A percentile compares a stretch with the other conserved stretches of the same genome.
Evolutionary conservation across 2,113 vertebrate genomes (phyloP).

Genomic region (Oncorhynchus keta): DNA sequence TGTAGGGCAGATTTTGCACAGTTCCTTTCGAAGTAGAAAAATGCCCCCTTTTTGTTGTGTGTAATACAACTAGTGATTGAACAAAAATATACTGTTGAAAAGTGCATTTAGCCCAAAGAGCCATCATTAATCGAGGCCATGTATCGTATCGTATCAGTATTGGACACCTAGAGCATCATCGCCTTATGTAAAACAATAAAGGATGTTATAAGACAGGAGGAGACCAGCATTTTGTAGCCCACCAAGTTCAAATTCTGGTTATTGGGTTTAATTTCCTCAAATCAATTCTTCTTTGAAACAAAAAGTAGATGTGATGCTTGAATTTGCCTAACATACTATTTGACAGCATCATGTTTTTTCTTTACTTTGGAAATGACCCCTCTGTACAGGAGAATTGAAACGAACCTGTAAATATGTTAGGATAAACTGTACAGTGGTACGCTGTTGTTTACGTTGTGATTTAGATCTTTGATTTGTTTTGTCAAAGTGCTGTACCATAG

Average conservation of each 20-base stretch:
- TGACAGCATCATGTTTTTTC: slow-evolving; percentile 68
- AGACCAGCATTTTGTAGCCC: slow-evolving; percentile 35
- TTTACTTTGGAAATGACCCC: slow-evolving; percentile 77
- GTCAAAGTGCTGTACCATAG: slow-evolving; percentile 80
- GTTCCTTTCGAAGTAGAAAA: slow-evolving; percentile 76
- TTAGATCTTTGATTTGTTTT: slow-evolving; percentile 77
- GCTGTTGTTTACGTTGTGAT: slow-evolving; percentile 94
- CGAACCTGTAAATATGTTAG: slow-evolving; percentile 88
- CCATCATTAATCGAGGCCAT: slow-evolving; percentile 50
- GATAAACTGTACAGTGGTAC: slow-evolving; percentile 87
- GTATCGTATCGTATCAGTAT: slow-evolving; percentile 41
- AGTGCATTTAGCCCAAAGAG: slow-evolving; percentile 78
- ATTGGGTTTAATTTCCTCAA: slow-evolving; percentile 40
- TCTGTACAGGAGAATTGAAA: slow-evolving; percentile 59
- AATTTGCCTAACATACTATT: slow-evolving; percentile 55
- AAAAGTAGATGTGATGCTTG: slow-evolving; percentile 50
- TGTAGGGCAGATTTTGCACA: slow-evolving; percentile 97
- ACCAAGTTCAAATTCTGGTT: slow-evolving; percentile 39
- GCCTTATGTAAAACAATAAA: slow-evolving; percentile 65
- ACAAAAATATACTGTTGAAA: slow-evolving; percentile 53
- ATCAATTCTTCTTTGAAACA: slow-evolving; percentile 44
- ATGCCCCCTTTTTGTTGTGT: slow-evolving; percentile 83
- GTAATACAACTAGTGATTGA: slow-evolving; percentile 61
- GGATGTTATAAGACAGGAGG: slow-evolving; percentile 32
- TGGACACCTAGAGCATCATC: slow-evolving; percentile 68